Evolutionary conservation across 2,113 vertebrate species (phyloP).

Genomic region (Podarcis cretensis): DNA sequence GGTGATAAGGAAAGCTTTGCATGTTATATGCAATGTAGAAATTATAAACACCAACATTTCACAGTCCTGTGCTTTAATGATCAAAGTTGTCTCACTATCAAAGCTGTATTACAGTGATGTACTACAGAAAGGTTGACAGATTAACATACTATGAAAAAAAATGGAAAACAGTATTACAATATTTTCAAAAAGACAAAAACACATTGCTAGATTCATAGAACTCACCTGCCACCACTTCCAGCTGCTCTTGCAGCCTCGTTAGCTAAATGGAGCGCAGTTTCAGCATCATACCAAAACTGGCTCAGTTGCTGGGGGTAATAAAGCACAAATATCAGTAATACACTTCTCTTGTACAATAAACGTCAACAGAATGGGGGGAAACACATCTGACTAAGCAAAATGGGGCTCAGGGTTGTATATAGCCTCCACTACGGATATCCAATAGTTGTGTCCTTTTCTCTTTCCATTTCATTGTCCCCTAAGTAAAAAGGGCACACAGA

Average conservation of each 20-base stretch:
- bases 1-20: neutral
- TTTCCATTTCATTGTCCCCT: neutral
- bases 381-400: slow-evolving; percentile 3
- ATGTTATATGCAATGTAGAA: neutral
- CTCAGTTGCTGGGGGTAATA: slow-evolving; percentile 84
- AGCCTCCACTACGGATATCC: neutral
- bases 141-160: neutral
- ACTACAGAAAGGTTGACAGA: neutral
- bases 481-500: neutral
- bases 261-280: slow-evolving; percentile 85
- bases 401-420: neutral
- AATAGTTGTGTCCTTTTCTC: neutral
- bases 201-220: neutral
- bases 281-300: slow-evolving; percentile 96
- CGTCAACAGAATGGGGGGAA: neutral
- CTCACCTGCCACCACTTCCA: slow-evolving; percentile 88
- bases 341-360: neutral
- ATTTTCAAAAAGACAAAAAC: neutral
- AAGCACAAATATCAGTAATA: neutral
- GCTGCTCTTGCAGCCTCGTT: slow-evolving; percentile 83
- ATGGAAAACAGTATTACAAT: neutral
- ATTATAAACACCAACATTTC: neutral
- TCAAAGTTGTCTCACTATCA: neutral
- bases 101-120: neutral
- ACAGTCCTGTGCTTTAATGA: neutral